Percentiles rank a stretch among this genome's conserved stretches.
Evolutionary conservation across 1,140 invertebrate species (phyloP).

Genomic region (Andrena cerasifolii): DNA sequence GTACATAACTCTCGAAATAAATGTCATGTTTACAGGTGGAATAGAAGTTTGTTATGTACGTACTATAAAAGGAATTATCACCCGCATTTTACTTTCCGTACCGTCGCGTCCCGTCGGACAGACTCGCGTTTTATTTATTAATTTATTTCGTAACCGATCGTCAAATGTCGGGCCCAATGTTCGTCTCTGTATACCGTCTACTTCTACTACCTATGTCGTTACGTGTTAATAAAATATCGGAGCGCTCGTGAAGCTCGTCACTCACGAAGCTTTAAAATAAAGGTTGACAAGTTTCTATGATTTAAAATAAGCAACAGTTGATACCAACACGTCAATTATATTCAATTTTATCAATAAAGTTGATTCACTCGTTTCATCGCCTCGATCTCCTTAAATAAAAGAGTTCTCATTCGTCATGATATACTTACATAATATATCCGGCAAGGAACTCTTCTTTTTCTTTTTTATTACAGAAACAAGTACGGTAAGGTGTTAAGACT

Average conservation of each 20-base stretch:
- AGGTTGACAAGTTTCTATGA: slow-evolving; percentile 5
- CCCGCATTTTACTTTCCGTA: slow-evolving; percentile 11
- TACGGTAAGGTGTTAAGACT: too few relatives aligned
- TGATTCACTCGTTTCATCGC: slow-evolving; percentile 33
- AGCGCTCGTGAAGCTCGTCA: not conserved
- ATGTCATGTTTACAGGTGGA: slow-evolving; percentile 55
- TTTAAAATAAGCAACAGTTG: slow-evolving; percentile 10
- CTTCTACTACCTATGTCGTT: too few relatives aligned
- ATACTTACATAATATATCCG: too few relatives aligned
- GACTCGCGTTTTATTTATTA: not conserved
- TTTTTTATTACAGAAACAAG: too few relatives aligned
- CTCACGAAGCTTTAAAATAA: not conserved
- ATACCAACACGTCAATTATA: slow-evolving; percentile 40
- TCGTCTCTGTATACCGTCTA: not conserved
- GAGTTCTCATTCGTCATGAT: not conserved
- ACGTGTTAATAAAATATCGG: not conserved
- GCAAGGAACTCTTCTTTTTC: too few relatives aligned
- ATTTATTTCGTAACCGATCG: too few relatives aligned
- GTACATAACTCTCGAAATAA: slow-evolving; percentile 52
- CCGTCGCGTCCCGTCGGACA: not conserved
- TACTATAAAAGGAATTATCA: slow-evolving; percentile 23
- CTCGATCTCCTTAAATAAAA: not conserved
- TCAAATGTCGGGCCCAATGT: not conserved
- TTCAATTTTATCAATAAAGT: slow-evolving; percentile 42
- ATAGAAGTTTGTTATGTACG: slow-evolving; percentile 32